A percentile compares a stretch with the other conserved stretches of the same genome.
Conservation (phyloP, 2,888 invertebrate species). For the Dolichomitus sp. region DNA sequence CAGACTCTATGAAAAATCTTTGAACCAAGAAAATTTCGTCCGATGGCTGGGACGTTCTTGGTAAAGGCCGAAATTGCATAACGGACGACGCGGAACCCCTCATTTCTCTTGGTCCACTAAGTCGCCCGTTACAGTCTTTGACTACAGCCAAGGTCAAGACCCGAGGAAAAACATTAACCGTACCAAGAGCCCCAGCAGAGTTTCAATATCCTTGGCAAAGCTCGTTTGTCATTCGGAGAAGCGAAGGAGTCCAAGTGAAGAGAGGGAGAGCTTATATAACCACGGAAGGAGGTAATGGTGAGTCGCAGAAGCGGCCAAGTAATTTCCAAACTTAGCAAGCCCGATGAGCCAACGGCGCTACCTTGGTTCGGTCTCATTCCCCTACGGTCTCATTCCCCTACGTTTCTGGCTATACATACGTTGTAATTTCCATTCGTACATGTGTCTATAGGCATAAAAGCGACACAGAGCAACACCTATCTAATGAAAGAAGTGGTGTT, state of each 20-base stretch:
- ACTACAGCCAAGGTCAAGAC: constrained; percentile 29
- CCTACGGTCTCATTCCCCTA: constrained; percentile 26
- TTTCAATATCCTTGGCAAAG: constrained; percentile 15
- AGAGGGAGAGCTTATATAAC: background rate
- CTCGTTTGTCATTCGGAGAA: constrained; percentile 17
- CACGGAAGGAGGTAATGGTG: constrained; percentile 14
- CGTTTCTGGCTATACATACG: background rate
- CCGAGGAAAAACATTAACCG: background rate
- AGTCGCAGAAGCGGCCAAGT: constrained; percentile 45
- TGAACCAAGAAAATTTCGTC: constrained; percentile 45
- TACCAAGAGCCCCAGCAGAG: constrained; percentile 3
- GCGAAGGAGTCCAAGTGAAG: background rate
- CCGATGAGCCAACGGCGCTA: constrained; percentile 40
- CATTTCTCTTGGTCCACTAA: constrained; percentile 4
- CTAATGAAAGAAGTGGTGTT: background rate
- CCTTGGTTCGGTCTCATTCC: constrained; percentile 19
- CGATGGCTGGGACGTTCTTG: background rate
- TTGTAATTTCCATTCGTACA: background rate
- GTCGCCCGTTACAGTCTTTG: constrained; percentile 15
- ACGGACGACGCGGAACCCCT: background rate
- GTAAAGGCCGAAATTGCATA: constrained; percentile 14
- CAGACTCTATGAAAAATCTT: constrained; percentile 55
- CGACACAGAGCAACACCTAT: background rate
- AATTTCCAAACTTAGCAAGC: constrained; percentile 51
- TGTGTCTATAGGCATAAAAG: constrained; percentile 4